A percentile compares a stretch with the other conserved stretches of the same genome.
Evolutionary conservation across 2,888 invertebrate genomes (phyloP).

Genomic region (Fragum sueziense): DNA sequence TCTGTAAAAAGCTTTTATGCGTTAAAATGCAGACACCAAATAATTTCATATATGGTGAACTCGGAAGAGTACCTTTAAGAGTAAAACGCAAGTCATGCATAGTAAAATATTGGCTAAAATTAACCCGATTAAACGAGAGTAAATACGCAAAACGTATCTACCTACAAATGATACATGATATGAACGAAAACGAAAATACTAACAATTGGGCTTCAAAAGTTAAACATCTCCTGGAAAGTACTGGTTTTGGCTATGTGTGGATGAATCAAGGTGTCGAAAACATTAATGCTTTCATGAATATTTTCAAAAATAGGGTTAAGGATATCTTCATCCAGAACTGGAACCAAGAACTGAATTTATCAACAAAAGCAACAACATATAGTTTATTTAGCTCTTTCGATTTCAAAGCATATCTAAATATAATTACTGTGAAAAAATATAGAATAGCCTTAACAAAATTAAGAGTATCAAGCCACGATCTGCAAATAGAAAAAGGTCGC

Average conservation of each 20-base stretch:
- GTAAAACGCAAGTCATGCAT: neutral
- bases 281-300: no score
- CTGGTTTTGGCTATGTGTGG: no score
- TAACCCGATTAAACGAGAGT: no score
- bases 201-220: no score
- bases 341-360: neutral
- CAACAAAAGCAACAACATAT: neutral
- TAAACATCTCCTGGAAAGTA: no score
- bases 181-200: no score
- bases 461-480: neutral
- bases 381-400: neutral
- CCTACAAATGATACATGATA: no score
- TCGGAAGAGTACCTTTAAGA: neutral
- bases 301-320: no score
- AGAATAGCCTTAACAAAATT: neutral
- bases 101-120: neutral
- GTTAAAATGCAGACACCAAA: conserved; percentile 30
- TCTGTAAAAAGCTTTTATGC: conserved; percentile 21
- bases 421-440: neutral
- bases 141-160: no score
- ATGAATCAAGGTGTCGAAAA: no score
- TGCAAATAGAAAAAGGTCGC: neutral
- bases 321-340: no score
- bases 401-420: neutral
- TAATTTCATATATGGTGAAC: conserved; percentile 28